phyloP scores from a whole-genome alignment of 2,888 invertebrate genomes.

The Rhagonycha fulva region DNA sequence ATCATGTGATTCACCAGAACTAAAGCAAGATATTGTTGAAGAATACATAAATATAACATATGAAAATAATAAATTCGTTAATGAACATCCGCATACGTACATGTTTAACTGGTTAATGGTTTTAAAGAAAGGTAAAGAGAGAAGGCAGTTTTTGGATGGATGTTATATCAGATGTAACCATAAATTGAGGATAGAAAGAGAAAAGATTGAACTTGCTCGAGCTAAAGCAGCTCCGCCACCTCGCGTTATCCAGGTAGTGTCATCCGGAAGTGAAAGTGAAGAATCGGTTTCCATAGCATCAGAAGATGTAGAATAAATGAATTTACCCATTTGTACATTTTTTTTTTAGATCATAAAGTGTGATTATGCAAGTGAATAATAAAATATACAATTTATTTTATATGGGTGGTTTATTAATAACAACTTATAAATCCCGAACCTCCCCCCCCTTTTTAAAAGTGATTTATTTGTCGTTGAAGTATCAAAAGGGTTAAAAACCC shows the following conservation, averaged over 20 bases:
- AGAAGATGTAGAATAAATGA: not conserved
- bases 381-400: too few species aligned
- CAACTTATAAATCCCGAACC: too few species aligned
- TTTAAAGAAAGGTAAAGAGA: conserved; percentile 58
- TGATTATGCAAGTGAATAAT: not conserved
- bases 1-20: conserved; percentile 52
- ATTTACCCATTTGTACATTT: not conserved
- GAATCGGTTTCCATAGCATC: not conserved
- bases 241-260: not conserved
- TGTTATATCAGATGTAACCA: conserved; percentile 2
- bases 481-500: not conserved
- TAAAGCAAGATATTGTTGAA: conserved; percentile 50
- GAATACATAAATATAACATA: conserved; percentile 52
- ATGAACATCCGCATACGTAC: conserved; percentile 57
- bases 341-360: not conserved
- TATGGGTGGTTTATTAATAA: too few species aligned
- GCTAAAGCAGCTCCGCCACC: not conserved
- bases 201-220: not conserved
- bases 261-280: not conserved
- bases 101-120: conserved; percentile 63
- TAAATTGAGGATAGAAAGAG: not conserved
- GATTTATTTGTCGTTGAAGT: not conserved
- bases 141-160: conserved; percentile 57
- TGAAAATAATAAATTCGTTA: conserved; percentile 53
- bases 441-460: too few species aligned